These are phyloP conservation scores for Magallana nippona DNA, from an alignment of 2,888 invertebrate species.

Conservation along the genomic window DNA sequence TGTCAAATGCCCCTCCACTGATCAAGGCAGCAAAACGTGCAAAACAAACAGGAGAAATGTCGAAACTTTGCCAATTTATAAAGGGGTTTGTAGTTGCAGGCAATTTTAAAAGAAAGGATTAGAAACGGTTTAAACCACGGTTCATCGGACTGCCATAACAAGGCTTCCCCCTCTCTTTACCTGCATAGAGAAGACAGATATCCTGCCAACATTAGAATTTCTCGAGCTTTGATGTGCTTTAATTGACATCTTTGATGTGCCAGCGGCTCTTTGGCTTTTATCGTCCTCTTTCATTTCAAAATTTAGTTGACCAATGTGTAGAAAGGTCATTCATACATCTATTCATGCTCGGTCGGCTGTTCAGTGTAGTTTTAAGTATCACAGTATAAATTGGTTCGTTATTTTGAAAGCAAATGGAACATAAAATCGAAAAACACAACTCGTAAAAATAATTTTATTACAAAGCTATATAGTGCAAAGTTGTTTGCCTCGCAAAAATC, in stretches of 20 bases:
- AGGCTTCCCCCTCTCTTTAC: slow-evolving; percentile 1
- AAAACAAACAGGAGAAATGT: not conserved
- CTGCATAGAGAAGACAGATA: not conserved
- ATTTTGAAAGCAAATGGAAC: not conserved
- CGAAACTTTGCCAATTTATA: slow-evolving; percentile 12
- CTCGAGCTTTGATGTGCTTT: slow-evolving; percentile 4
- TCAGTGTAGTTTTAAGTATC: not conserved
- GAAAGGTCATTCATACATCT: not conserved
- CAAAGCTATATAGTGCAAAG: slow-evolving; percentile 24
- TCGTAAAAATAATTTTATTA: slow-evolving; percentile 23
- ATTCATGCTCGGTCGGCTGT: not conserved
- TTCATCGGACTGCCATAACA: not conserved
- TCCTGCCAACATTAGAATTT: not conserved
- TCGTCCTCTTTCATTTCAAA: not conserved
- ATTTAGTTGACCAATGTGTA: not conserved
- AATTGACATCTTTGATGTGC: slow-evolving; percentile 29
- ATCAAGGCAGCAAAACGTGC: not conserved
- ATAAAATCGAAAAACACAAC: not conserved
- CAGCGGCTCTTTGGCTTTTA: not conserved
- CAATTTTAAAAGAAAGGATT: slow-evolving; percentile 20
- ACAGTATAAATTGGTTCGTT: not conserved
- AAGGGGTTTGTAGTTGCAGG: not conserved
- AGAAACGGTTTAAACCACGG: not conserved
- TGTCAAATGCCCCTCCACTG: not conserved
- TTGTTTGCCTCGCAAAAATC: not conserved